phyloP scores from a whole-genome alignment of 2,113 vertebrate species.

The Enhydra lutris region DNA sequence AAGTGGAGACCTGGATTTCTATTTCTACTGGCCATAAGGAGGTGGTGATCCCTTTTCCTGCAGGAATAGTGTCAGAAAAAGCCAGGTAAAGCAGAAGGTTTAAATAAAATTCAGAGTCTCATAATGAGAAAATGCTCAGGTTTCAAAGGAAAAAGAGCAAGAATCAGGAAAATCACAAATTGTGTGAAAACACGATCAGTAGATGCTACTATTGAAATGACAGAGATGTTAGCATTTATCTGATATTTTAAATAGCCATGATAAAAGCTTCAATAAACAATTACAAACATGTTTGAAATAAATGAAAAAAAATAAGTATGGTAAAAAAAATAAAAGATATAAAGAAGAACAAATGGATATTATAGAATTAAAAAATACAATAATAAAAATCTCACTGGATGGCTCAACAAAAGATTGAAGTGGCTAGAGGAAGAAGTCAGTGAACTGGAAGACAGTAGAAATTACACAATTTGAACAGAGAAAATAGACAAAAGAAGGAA shows the following conservation, averaged over 20 bases:
- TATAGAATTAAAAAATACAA: neutral
- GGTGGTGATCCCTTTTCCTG: neutral
- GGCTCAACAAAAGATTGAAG: neutral
- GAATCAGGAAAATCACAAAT: neutral
- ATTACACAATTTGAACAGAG: neutral
- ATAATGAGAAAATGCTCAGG: neutral
- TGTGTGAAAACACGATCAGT: neutral
- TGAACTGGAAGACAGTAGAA: neutral
- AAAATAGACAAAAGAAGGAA: neutral
- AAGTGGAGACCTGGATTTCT: neutral
- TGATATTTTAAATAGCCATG: neutral
- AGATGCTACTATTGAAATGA: neutral
- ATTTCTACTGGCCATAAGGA: neutral
- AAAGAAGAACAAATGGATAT: neutral
- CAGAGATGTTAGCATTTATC: neutral
- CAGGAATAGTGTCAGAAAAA: neutral
- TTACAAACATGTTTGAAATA: neutral
- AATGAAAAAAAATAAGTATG: neutral
- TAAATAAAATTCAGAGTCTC: neutral
- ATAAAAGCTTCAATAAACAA: neutral
- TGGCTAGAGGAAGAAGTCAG: neutral
- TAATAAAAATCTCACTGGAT: neutral
- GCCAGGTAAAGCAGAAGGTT: neutral
- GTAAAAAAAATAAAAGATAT: neutral
- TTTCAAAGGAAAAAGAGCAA: neutral